Base-by-base conservation (phyloP, 2,888 invertebrate genomes). In the Parnassius orleans region DNA sequence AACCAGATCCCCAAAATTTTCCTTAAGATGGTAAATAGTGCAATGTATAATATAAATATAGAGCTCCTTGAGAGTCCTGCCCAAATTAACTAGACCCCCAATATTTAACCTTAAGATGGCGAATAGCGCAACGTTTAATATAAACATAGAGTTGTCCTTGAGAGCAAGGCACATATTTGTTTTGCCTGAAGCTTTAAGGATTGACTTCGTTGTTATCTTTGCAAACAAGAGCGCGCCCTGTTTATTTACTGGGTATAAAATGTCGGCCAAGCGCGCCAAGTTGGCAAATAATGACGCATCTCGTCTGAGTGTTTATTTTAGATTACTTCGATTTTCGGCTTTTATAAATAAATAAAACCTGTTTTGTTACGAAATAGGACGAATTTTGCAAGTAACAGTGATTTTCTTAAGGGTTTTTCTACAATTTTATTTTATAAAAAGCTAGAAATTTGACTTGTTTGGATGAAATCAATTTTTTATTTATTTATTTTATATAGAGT, bases 141-240 rank as follows among this genome's bases (percentile, higher is more conserved):
- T 69, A 78, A 81, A 79, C 71, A 80, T 60, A 46, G 41, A 60
- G 63, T 68, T 66, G 78, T 78, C 79, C 79, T 85, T 78, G 81
- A 89, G 87, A 77, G 85, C 78, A 79, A 65, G 63, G 76, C 75
- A 89, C 72, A 88, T 89, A 90, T 90, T 90, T 89, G 79, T 86
- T 87, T 86, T 84, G 82, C 77, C 75, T 78, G 74, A 69, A 77
- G 73, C 77, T 80, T 82, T 79, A 71, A 68, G 79, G 81, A 81
- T 84, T 78, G 81, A 81, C 80, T 82, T 71, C 67, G 69, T 12
- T 86, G 87, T 89, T 88, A 86, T 88, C 89, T 80, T 79, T 83
- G 80, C 83, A 87, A 89, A 87, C 84, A 87, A 75, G 74, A 73
- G 73, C 72, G 14, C 15, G 75, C 75, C 71, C 71, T 75, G 76